phyloP scores from a whole-genome alignment of 1,140 invertebrate genomes.

The Drosophila santomea region DNA sequence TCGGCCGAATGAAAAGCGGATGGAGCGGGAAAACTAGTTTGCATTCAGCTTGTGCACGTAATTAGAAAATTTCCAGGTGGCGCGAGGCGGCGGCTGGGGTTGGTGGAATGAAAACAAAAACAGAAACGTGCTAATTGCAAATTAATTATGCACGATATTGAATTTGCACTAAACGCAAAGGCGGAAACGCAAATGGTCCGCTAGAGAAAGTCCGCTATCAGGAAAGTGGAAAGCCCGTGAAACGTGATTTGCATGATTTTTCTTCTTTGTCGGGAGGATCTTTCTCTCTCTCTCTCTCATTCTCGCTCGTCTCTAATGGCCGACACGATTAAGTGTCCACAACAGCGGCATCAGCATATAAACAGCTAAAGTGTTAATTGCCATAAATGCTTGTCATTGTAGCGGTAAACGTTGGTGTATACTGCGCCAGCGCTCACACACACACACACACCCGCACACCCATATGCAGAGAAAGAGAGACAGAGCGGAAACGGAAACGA shows the following conservation, averaged over 20 bases:
- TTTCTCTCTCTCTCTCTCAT: not conserved
- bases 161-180: conserved; percentile 78
- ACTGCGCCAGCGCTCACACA: conserved; percentile 65
- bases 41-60: conserved; percentile 67
- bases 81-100: not conserved
- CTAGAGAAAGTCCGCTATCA: not conserved
- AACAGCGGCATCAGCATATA: conserved; percentile 71
- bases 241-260: conserved; percentile 74
- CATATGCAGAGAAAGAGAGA: conserved; percentile 10
- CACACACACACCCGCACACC: conserved; percentile 2
- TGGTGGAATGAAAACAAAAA: conserved; percentile 80
- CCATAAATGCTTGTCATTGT: conserved; percentile 85
- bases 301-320: conserved; percentile 53
- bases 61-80: conserved; percentile 74
- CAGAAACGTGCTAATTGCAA: conserved; percentile 84
- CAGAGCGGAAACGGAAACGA: conserved; percentile 25
- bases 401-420: conserved; percentile 83
- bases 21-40: conserved; percentile 62
- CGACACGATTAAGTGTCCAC: conserved; percentile 78
- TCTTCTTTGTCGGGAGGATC: not conserved
- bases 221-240: conserved; percentile 5
- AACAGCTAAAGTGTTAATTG: conserved; percentile 85
- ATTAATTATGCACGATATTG: conserved; percentile 85
- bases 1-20: conserved; percentile 27
- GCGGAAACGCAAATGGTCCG: conserved; percentile 32